phyloP scores from a whole-genome alignment of 30 jellyfish, hydroid and myxozoan genomes.

The Cassiopea xamachana region DNA sequence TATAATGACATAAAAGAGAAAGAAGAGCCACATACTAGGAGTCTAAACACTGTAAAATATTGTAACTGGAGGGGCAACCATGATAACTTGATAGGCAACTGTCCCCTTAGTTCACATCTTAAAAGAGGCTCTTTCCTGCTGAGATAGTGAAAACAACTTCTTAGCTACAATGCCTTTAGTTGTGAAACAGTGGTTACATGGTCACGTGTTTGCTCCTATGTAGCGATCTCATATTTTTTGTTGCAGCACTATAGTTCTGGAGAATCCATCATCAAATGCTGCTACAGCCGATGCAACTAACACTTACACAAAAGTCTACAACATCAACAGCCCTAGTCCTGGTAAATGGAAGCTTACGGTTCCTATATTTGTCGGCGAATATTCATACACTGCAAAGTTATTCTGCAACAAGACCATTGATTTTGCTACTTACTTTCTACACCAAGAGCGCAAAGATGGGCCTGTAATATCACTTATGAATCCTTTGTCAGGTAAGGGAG shows the following conservation, averaged over 20 bases:
- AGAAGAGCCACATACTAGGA: too few species aligned
- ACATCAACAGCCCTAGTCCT: constrained; percentile 42
- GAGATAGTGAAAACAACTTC: too few species aligned
- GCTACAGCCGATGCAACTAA: constrained; percentile 33
- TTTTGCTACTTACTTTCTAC: constrained; percentile 36
- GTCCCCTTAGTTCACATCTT: too few species aligned
- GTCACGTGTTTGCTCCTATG: too few species aligned
- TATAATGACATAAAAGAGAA: too few species aligned
- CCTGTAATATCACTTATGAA: constrained; percentile 29
- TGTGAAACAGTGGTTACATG: too few species aligned
- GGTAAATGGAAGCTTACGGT: constrained; percentile 50
- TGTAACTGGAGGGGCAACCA: too few species aligned
- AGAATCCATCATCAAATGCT: constrained; percentile 48
- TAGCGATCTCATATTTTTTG: not conserved
- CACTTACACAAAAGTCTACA: constrained; percentile 37
- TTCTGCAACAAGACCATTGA: constrained; percentile 7
- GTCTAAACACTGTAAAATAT: too few species aligned
- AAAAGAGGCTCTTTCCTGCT: too few species aligned
- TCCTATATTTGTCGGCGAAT: constrained; percentile 30
- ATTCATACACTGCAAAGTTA: constrained; percentile 38
- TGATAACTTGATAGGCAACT: too few species aligned
- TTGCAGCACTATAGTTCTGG: not conserved
- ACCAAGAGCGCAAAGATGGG: constrained; percentile 47
- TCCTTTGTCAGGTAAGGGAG: constrained; percentile 38
- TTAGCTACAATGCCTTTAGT: too few species aligned